Base-by-base conservation (phyloP, 2,888 invertebrate genomes). In the Amblyjoppa proteus region DNA sequence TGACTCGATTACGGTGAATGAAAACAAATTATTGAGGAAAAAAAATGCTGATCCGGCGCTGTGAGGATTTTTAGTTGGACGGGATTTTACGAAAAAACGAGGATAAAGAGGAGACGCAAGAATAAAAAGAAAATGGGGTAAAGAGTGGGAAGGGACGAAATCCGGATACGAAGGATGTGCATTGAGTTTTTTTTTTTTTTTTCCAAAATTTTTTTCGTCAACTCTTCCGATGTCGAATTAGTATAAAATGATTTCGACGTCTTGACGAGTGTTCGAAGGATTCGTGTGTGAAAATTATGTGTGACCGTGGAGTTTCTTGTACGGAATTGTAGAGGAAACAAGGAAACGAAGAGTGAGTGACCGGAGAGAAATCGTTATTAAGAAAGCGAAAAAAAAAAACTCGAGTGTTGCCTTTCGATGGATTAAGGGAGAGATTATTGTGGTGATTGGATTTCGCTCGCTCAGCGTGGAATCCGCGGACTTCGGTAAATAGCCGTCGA, bases 281-380 rank as follows among this genome's bases (percentile, higher is more conserved):
- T 11, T 58, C 13, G 11, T 58, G 58, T 58, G 58, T 58, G 56
- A 74, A 49, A 53, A 68, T 38, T 28, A 61, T 16, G 34, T 71
- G 79, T 64, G 58, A 70, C 61, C 53, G 70, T 75, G 9, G 53
- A 13, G 20, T 49, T n/a, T 56, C 20, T n/a, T 53, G 61, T 56
- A 45, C 25, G 51, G 25, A 20, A 51, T 34, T 28, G 25, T 6
- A 38, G 38, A 38, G 16, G 13, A 25, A 7, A 28, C 25, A 25
- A 25, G 45, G 11, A 49, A 76, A 80, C 45, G 31, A 66, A 71
- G 38, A 80, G 56, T 3, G 70, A 66, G 70, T 66, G 75, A 75
- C 7, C n/a, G 58, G 61, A n/a, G 41, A 16, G 16, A 74, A 58
- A 45, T 74, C 16, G 9, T n/a, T 16, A 58, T 25, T 11, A 25